Percentiles rank a stretch among this genome's conserved stretches.
These are phyloP conservation scores for Allobates femoralis DNA, from an alignment of 2,797 vertebrate genomes.

Conservation along the genomic window DNA sequence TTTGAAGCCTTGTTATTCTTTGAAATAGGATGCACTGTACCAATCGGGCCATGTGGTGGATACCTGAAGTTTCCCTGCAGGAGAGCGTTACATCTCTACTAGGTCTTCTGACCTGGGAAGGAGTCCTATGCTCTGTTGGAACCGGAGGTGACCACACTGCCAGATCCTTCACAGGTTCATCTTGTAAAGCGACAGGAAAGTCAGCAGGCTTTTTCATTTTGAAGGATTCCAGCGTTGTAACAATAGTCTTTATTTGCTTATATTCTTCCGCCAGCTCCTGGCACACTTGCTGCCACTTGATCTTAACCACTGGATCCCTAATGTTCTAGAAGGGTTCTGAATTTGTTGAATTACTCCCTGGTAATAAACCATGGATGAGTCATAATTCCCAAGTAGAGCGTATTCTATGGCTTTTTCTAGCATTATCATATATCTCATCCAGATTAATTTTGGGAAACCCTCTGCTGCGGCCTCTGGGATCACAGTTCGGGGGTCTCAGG, in stretches of 20 bases:
- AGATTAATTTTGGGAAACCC: slow-evolving; percentile 86
- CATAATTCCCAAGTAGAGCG: slow-evolving; percentile 95
- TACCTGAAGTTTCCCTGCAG: slow-evolving; percentile 85
- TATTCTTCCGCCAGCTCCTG: slow-evolving; percentile 93
- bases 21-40: slow-evolving; percentile 78
- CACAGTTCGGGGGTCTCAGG: no score
- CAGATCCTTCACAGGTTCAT: slow-evolving; percentile 85
- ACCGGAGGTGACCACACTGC: slow-evolving; percentile 93
- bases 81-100: slow-evolving; percentile 82
- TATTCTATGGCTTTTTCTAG: slow-evolving; percentile 96
- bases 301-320: slow-evolving; percentile 89
- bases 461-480: no score
- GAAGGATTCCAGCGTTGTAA: slow-evolving; percentile 91
- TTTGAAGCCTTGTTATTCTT: slow-evolving; percentile 82
- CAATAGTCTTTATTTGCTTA: slow-evolving; percentile 92
- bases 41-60: slow-evolving; percentile 82
- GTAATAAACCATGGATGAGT: slow-evolving; percentile 96
- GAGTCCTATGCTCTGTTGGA: slow-evolving; percentile 93
- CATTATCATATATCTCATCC: slow-evolving; percentile 94
- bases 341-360: slow-evolving; percentile 97
- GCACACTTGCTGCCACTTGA: slow-evolving; percentile 92
- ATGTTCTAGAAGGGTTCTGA: slow-evolving; percentile 88
- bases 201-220: slow-evolving; percentile 88
- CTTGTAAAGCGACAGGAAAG: slow-evolving; percentile 80
- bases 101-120: slow-evolving; percentile 84